Base-by-base conservation (phyloP, 2,797 vertebrate species). In the Fringilla coelebs region DNA sequence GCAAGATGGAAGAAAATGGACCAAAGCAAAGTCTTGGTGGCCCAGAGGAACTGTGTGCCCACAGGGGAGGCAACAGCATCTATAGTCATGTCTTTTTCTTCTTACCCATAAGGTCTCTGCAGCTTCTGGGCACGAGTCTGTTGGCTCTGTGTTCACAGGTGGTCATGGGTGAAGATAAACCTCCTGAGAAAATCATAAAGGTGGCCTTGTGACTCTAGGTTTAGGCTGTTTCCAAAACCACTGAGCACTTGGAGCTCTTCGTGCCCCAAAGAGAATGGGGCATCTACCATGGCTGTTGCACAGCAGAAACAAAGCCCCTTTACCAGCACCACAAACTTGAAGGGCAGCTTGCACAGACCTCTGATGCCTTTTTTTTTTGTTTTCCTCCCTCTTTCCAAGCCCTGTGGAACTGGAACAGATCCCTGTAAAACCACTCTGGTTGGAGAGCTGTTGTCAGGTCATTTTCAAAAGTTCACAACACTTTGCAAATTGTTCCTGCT, bases 401-500 rank as follows among this genome's bases (percentile, higher is more conserved):
- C 54, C 66, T 58, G 32, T 1, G 2, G 40, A 17, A 45, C 51
- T 95, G 90, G 76, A 96, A 86, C 70, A 62, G 91, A 86, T 24
- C 66, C 83, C 80, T 91, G 73, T 43, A 75, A 96, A 96, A 93
- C 54, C 83, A 73, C 85, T 91, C 73, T 38, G 43, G 66, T 46
- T 81, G 71, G 85, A 74, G 71, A 95, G 91, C 83, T 94, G 90
- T 94, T 93, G 88, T 90, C 94, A 96, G 82, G 85, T 86, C 51
- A 86, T 94, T 90, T 84, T 19, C 66, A 78, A 85, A 93, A 95
- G 80, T 93, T 48, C 86, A 90, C 70, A 76, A 94, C 90, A 94
- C 86, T 91, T 94, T 54, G 90, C 83, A 94, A 95, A 96, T 90
- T 93, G 77, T 79, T 93, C 85, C 93, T 96, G 70, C 88, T 94